These are phyloP conservation scores for Rhadina sibilatrix DNA, from an alignment of 2,113 vertebrate genomes.

Conservation along the genomic window DNA sequence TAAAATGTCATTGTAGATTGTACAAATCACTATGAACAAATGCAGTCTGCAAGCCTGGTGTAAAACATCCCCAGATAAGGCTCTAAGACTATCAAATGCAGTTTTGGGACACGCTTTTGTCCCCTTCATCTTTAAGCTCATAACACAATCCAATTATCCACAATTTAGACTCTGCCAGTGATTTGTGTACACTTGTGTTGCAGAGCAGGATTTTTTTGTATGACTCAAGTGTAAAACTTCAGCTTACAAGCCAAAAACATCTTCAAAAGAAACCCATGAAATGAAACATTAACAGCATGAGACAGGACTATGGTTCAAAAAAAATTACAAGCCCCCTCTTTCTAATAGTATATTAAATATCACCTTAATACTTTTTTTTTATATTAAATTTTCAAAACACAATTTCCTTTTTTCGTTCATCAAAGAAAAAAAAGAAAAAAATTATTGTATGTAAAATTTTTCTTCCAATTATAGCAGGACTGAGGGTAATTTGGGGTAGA, in stretches of 20 bases:
- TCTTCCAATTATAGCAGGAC: not conserved
- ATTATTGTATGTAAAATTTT: not conserved
- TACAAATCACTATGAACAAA: conserved; percentile 75
- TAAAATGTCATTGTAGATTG: conserved; percentile 73
- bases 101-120: conserved; percentile 72
- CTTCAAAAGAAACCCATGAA: conserved; percentile 67
- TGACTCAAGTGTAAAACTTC: conserved; percentile 67
- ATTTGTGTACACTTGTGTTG: conserved; percentile 68
- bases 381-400: not conserved
- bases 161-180: conserved; percentile 69
- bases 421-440: not conserved
- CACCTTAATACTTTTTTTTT: not conserved
- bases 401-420: not conserved
- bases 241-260: conserved; percentile 68
- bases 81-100: conserved; percentile 69
- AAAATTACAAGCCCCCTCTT: not conserved
- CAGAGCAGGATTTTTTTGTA: conserved; percentile 62
- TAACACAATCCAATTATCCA: conserved; percentile 77
- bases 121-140: conserved; percentile 78
- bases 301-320: not conserved
- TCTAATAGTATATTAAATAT: conserved; percentile 8
- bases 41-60: conserved; percentile 66
- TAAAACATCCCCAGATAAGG: conserved; percentile 78
- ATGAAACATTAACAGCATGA: conserved; percentile 34
- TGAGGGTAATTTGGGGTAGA: not conserved